Evolutionary conservation across 1,140 invertebrate genomes (phyloP).

Genomic region (Schmidtea mediterranea): DNA sequence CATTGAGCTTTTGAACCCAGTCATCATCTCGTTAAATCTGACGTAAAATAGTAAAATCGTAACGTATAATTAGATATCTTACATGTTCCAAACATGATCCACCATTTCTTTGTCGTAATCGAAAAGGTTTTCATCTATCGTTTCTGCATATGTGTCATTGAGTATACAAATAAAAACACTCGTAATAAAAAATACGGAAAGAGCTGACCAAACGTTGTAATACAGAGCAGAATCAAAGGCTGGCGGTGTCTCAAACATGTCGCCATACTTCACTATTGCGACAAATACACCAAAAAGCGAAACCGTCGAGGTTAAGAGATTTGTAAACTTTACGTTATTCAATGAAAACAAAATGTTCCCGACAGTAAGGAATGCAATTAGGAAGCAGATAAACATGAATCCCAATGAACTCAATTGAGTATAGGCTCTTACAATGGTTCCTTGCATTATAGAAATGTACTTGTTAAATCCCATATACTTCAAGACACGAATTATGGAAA

Average conservation of each 20-base stretch:
- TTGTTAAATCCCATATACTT: conserved; percentile 25
- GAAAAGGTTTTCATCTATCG: not conserved
- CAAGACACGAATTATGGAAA: conserved; percentile 24
- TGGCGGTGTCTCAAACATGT: not conserved
- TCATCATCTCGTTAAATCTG: not conserved
- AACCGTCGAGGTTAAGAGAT: not conserved
- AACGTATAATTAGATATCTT: not conserved
- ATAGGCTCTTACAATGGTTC: conserved; percentile 11
- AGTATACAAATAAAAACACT: not conserved
- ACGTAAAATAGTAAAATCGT: not conserved
- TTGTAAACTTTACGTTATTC: not conserved
- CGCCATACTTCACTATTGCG: not conserved
- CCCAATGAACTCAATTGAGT: conserved; percentile 13
- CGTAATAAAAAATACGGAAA: not conserved
- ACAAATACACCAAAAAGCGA: not conserved
- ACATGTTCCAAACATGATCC: not conserved
- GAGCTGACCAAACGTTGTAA: not conserved
- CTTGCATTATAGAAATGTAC: conserved; percentile 13
- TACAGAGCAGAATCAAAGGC: not conserved
- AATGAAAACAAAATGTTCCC: conserved; percentile 1
- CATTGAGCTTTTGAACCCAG: too few relatives aligned
- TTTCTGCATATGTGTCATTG: not conserved
- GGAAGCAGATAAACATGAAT: conserved; percentile 14
- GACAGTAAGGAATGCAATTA: conserved; percentile 12
- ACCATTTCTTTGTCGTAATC: not conserved